Evolutionary conservation across 2,888 invertebrate genomes (phyloP), one percentile per base, ranked within the genome.

Genomic region (Belgica antarctica): DNA sequence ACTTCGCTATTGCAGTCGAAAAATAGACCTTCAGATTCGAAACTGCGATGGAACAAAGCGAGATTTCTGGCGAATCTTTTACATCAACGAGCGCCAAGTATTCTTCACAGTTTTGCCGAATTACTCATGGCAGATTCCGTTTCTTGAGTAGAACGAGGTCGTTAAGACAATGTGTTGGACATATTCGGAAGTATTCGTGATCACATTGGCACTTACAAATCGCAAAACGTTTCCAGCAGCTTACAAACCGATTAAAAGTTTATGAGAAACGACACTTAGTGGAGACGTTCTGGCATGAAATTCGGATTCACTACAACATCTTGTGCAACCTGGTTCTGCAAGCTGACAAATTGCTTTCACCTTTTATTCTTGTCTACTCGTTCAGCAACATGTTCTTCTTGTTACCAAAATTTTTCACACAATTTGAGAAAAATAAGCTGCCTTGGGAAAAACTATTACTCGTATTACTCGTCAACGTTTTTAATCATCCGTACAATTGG

Each of bases 211-310:
- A n/a, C 59, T 70, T 25, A 15, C 41, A 3, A n/a, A 36, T 70
- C 1, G n/a, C 70, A 1, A 70, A 34, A 1, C 34, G 70, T 5
- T 70, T 70, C 24, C 5, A 61, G 5, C 70, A 70, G 27, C 59
- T 61, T 3, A 41, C 59, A 25, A 70, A 70, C 28, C 70, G 70
- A 25, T 17, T 70, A n/a, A 41, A 70, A 61, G 25, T 36, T 15
- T 36, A 61, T 24, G 17, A 70, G 41, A 36, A 25, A 1, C 31
- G 41, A 2, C 46, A 27, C 19, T 17, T 70, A 12, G 24, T 46
- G 1, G 70, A 70, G 7, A n/a, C 70, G 25, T 70, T 59, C 22
- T 70, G 70, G 70, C 34, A 61, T 15, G 61, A 70, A 61, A 70
- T 70, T 24, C 59, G 70, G 1, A 12, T n/a, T 17, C 27, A 70